Evolutionary conservation across 2,113 vertebrate genomes (phyloP).

Genomic region (Menidia beryllina): DNA sequence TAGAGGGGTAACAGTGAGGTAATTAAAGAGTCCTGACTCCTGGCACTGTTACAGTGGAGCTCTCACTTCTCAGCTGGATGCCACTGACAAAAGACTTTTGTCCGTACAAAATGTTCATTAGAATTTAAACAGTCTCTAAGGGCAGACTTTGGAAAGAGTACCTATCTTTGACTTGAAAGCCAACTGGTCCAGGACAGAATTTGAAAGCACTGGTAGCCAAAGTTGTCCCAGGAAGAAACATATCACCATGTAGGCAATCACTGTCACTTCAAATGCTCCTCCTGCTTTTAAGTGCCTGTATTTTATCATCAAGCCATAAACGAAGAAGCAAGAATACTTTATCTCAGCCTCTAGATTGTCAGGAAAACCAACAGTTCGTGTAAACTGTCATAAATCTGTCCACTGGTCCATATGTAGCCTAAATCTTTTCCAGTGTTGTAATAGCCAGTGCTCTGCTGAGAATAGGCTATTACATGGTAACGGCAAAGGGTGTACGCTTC

Average conservation of each 20-base stretch:
- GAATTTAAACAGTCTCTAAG: conserved; percentile 39
- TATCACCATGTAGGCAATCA: conserved; percentile 19
- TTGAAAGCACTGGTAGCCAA: conserved; percentile 13
- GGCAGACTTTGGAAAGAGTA: conserved; percentile 23
- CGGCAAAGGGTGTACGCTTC: conserved; percentile 7
- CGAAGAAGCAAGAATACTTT: conserved; percentile 37
- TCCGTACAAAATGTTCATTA: conserved; percentile 44
- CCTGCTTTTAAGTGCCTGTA: conserved; percentile 40
- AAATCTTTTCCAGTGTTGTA: conserved; percentile 36
- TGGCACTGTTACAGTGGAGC: conserved; percentile 13
- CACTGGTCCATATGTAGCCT: conserved; percentile 21
- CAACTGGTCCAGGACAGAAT: conserved; percentile 42
- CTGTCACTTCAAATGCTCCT: conserved; percentile 30
- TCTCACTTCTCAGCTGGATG: conserved; percentile 4
- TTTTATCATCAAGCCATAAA: conserved; percentile 45
- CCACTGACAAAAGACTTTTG: neutral
- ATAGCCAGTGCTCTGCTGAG: conserved; percentile 1
- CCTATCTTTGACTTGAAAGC: conserved; percentile 33
- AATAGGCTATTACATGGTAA: conserved; percentile 21
- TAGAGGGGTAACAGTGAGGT: neutral
- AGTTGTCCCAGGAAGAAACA: conserved; percentile 22
- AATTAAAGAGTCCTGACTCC: conserved; percentile 27
- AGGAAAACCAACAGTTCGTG: conserved; percentile 36
- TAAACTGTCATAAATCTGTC: conserved; percentile 40
- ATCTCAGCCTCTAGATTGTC: conserved; percentile 23